Evolutionary conservation across 92 coral and sea anemone genomes (phyloP).

Genomic region (Siderastrea radians): DNA sequence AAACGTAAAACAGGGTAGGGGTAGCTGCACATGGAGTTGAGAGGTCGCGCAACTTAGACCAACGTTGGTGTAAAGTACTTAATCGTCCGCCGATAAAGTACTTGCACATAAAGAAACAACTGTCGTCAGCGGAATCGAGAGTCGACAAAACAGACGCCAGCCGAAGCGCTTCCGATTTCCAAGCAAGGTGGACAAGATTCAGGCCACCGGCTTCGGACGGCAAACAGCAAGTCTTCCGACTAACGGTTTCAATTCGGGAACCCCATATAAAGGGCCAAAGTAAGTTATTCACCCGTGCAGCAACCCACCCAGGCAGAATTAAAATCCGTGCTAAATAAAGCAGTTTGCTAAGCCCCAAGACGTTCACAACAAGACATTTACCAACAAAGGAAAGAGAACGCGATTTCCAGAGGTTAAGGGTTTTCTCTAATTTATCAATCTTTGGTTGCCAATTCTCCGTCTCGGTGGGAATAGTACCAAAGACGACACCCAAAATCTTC

Average conservation of each 20-base stretch:
- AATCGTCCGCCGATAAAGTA: not conserved
- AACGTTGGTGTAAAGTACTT: not conserved
- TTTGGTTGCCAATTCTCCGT: not conserved
- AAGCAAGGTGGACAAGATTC: not conserved
- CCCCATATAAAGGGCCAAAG: too few relatives aligned
- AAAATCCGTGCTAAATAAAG: not conserved
- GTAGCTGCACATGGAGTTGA: not conserved
- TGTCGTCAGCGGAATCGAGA: not conserved
- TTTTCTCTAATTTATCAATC: not conserved
- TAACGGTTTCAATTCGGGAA: not conserved
- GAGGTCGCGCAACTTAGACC: not conserved
- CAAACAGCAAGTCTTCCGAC: not conserved
- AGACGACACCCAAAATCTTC: not conserved
- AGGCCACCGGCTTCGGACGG: not conserved
- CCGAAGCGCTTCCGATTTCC: not conserved
- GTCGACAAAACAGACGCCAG: not conserved
- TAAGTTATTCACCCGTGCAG: not conserved
- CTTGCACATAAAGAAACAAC: not conserved
- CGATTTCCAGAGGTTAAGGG: slow-evolving; percentile 3
- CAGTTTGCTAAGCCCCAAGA: not conserved
- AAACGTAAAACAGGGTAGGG: not conserved
- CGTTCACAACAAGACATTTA: not conserved
- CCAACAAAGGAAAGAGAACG: not conserved
- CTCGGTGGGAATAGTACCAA: not conserved
- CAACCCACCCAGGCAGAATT: not conserved